These are phyloP conservation scores for Lepus townsendii DNA, from an alignment of 2,797 vertebrate genomes.

Conservation along the genomic window DNA sequence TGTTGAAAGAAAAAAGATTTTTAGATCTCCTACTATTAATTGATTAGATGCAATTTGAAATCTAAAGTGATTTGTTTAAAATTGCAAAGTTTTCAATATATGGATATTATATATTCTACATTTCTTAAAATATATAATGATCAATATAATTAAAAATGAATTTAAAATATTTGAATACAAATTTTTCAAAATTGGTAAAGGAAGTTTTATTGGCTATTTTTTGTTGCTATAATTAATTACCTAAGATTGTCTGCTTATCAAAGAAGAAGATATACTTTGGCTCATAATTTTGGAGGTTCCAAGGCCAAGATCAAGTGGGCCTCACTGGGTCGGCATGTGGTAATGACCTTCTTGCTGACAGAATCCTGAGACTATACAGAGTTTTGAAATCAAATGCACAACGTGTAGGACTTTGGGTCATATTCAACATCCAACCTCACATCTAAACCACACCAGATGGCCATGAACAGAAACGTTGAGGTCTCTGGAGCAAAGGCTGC, in stretches of 20 bases:
- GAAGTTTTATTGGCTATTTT: not conserved
- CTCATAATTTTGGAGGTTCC: no score
- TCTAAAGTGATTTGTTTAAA: conserved; percentile 63
- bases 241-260: no score
- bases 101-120: not conserved
- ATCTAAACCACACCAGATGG: no score
- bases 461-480: not conserved
- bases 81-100: not conserved
- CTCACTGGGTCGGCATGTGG: no score
- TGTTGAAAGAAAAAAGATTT: conserved; percentile 9
- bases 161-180: conserved; percentile 9
- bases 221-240: no score
- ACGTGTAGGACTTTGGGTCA: no score
- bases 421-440: no score
- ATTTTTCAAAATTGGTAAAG: not conserved
- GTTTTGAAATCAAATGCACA: no score
- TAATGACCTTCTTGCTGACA: no score
- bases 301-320: no score
- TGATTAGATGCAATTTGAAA: conserved; percentile 6
- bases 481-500: not conserved
- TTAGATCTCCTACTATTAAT: not conserved
- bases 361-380: no score
- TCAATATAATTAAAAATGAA: not conserved
- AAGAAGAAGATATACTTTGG: no score
- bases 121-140: not conserved